Evolutionary conservation across 2,888 invertebrate species (phyloP), one percentile per base, ranked within the genome.

Genomic region (Luffia ferchaultella): DNA sequence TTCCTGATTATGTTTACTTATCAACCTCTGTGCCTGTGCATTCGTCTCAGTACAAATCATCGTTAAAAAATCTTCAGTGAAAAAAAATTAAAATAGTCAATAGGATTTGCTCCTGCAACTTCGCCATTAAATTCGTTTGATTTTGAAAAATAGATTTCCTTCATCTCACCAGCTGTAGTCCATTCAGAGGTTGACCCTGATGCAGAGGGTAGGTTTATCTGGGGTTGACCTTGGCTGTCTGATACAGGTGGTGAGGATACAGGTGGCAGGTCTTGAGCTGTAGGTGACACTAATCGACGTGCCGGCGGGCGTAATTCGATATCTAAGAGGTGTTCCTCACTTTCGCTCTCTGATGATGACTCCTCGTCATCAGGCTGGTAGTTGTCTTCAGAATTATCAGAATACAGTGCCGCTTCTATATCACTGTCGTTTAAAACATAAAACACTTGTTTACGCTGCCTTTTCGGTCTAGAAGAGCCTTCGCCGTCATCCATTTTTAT

Each of bases 71-170:
- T n/a, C 43, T 41, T 49, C 42, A 5, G 12, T 7, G 16, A 49
- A 49, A 49, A 49, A 49, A 18, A 47, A 30, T 30, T 30, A 30
- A 30, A 30, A 43, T 43, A 43, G 15, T 43, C 43, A 3, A 43
- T 15, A 42, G 12, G 42, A 30, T 16, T 16, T 18, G 9, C 16
- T 40, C 48, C 48, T 16, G 30, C 20, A 42, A 43, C 44, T n/a
- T 43, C 44, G 16, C 49, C 49, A 16, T 16, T 18, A 43, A 49
- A 45, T 54, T 57, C 41, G 48, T 48, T 48, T 17, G 16, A 16
- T 48, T 48, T 40, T 20, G 30, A 40, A 15, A 48, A 48, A 40
- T 48, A 5, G 2, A 48, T 9, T 30, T 48, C 16, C 41, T 48
- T 48, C 48, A 48, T 40, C 1, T 48, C 48, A 40, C 48, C 40